These are phyloP conservation scores for Patella ulyssiponensis DNA, from an alignment of 2,888 invertebrate genomes.

Conservation along the genomic window DNA sequence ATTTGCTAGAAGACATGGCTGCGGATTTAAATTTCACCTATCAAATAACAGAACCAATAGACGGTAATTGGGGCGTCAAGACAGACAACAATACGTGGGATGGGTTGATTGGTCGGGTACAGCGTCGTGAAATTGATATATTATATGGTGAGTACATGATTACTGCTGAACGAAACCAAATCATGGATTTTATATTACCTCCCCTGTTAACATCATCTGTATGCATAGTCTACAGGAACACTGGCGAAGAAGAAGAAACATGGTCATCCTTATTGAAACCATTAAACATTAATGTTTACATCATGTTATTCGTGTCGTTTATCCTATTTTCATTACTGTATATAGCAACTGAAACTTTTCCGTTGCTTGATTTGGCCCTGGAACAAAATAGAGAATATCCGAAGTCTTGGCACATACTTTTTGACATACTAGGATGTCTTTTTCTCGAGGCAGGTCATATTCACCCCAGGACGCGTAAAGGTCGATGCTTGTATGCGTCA, in stretches of 20 bases:
- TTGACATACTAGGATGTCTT: constrained; percentile 10
- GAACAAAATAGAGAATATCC: background rate
- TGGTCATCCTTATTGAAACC: background rate
- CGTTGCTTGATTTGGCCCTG: background rate
- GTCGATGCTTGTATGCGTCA: constrained; percentile 3
- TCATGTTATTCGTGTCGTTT: background rate
- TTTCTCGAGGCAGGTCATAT: background rate
- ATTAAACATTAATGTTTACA: background rate
- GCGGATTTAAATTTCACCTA: constrained; percentile 18
- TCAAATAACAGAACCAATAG: constrained; percentile 6
- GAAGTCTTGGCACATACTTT: constrained; percentile 9
- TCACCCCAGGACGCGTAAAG: constrained; percentile 3
- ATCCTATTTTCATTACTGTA: background rate
- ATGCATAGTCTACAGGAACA: constrained; percentile 11
- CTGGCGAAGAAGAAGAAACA: constrained; percentile 1
- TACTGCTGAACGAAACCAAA: background rate
- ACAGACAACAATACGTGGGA: background rate
- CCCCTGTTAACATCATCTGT: constrained; percentile 8
- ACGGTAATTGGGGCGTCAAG: constrained; percentile 18
- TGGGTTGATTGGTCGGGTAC: background rate
- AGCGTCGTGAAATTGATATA: constrained; percentile 4
- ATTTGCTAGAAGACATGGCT: constrained; percentile 8
- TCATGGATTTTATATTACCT: constrained; percentile 22
- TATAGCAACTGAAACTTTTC: background rate
- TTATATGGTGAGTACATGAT: constrained; percentile 11